These are phyloP conservation scores for Himalopsyche phryganea DNA, from an alignment of 1,140 invertebrate genomes.

Conservation along the genomic window DNA sequence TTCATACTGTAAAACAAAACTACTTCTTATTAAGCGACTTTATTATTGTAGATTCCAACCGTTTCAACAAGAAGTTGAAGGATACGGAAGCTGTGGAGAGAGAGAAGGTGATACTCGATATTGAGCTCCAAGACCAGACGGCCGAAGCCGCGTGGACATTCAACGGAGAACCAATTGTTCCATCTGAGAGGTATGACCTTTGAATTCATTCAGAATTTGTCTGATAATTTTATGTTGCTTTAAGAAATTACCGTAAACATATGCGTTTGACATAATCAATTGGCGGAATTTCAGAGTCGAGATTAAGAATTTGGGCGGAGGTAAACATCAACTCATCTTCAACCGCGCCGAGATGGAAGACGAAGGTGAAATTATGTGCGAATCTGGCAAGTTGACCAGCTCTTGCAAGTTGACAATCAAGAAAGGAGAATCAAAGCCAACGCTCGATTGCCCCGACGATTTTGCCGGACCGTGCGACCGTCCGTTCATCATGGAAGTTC, in stretches of 20 bases:
- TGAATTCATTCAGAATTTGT: too few species aligned
- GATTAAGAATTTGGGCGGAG: conserved; percentile 87
- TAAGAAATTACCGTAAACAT: too few species aligned
- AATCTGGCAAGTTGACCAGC: conserved; percentile 76
- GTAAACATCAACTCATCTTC: conserved; percentile 87
- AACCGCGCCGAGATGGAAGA: conserved; percentile 77
- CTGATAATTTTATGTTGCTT: too few species aligned
- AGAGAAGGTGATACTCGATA: conserved; percentile 84
- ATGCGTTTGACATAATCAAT: neutral
- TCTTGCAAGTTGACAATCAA: conserved; percentile 78
- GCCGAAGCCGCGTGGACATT: conserved; percentile 91
- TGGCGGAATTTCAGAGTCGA: conserved; percentile 59
- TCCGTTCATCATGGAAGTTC: conserved; percentile 81
- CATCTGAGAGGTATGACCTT: conserved; percentile 62
- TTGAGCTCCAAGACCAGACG: conserved; percentile 92
- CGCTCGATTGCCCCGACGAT: conserved; percentile 75
- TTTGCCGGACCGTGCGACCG: conserved; percentile 77
- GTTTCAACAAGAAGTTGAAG: conserved; percentile 95
- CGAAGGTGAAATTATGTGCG: conserved; percentile 80
- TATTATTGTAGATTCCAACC: conserved; percentile 75
- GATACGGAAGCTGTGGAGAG: conserved; percentile 88
- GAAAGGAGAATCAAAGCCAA: conserved; percentile 79
- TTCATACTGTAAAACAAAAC: too few species aligned
- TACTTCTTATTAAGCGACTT: too few species aligned
- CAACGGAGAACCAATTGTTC: conserved; percentile 80